Percentiles rank a stretch among this genome's conserved stretches.
These are phyloP conservation scores for Sclerodermus sp. DNA, from an alignment of 2,888 invertebrate genomes.

Conservation along the genomic window DNA sequence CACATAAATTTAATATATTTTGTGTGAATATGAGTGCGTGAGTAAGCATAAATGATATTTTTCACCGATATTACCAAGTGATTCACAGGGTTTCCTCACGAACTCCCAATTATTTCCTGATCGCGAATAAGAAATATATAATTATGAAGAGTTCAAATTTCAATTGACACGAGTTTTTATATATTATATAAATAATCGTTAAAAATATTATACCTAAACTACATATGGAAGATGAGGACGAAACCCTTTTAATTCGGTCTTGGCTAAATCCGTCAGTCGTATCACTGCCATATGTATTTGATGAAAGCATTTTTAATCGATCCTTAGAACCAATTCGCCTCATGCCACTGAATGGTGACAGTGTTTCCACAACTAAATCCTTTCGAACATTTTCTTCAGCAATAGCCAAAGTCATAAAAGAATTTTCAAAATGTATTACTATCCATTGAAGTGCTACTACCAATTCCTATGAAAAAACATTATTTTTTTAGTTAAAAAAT, in stretches of 20 bases:
- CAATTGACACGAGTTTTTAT: too few species aligned
- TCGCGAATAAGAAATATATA: too few species aligned
- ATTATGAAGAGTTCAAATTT: not conserved
- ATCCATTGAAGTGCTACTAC: constrained; percentile 86
- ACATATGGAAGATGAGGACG: constrained; percentile 72
- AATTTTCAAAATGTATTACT: constrained; percentile 83
- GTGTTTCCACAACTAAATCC: constrained; percentile 52
- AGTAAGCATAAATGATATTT: too few species aligned
- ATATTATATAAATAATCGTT: not conserved
- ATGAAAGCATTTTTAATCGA: constrained; percentile 55
- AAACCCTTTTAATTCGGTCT: constrained; percentile 66
- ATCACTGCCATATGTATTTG: constrained; percentile 45
- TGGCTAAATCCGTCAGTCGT: constrained; percentile 52
- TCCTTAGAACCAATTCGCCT: constrained; percentile 57
- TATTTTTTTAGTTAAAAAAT: not conserved
- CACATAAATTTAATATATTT: too few species aligned
- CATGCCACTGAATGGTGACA: constrained; percentile 54
- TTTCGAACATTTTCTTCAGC: constrained; percentile 63
- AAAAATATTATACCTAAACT: constrained; percentile 57
- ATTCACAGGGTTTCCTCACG: constrained; percentile 58
- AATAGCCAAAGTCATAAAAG: constrained; percentile 74
- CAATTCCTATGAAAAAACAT: constrained; percentile 66
- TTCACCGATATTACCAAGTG: constrained; percentile 52
- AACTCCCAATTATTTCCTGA: constrained; percentile 58
- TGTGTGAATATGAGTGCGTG: too few species aligned